These are phyloP conservation scores for Chascanopsetta lugubris DNA, from an alignment of 2,113 vertebrate species.

Conservation along the genomic window DNA sequence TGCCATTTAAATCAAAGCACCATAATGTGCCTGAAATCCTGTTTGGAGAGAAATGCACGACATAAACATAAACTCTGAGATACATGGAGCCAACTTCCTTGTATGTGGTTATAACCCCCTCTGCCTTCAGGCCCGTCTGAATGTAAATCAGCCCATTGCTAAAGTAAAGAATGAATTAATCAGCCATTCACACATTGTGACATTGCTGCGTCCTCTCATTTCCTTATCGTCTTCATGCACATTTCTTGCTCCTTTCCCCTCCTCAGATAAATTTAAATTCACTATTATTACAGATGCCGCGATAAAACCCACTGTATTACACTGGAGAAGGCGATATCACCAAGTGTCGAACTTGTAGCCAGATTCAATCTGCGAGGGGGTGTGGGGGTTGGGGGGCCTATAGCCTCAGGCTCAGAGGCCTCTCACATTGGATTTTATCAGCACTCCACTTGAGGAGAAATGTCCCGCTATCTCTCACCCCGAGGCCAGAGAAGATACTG, in stretches of 20 bases:
- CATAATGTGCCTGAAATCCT: conserved; percentile 29
- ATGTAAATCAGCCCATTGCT: conserved; percentile 63
- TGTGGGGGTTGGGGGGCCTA: no score
- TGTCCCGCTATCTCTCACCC: conserved; percentile 65
- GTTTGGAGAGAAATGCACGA: conserved; percentile 3
- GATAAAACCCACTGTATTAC: conserved; percentile 60
- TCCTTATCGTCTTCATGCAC: conserved; percentile 68
- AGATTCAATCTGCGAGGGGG: conserved; percentile 64
- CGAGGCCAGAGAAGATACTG: conserved; percentile 59
- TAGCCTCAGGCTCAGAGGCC: conserved; percentile 41
- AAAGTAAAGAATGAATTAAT: conserved; percentile 68
- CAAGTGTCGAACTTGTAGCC: conserved; percentile 54
- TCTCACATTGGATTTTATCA: conserved; percentile 70
- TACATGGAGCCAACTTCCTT: conserved; percentile 25
- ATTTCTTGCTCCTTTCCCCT: conserved; percentile 32
- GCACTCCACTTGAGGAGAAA: conserved; percentile 59
- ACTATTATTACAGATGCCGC: conserved; percentile 60
- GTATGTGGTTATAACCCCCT: conserved; percentile 52
- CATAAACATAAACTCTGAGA: conserved; percentile 18
- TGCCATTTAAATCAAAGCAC: conserved; percentile 37
- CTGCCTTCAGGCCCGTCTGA: conserved; percentile 31
- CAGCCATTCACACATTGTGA: conserved; percentile 65
- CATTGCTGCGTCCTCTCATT: conserved; percentile 69
- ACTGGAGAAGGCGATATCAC: conserved; percentile 54
- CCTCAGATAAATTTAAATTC: conserved; percentile 55